Base-by-base conservation (phyloP, 2,797 vertebrate genomes). In the Notolepis coatsorum region DNA sequence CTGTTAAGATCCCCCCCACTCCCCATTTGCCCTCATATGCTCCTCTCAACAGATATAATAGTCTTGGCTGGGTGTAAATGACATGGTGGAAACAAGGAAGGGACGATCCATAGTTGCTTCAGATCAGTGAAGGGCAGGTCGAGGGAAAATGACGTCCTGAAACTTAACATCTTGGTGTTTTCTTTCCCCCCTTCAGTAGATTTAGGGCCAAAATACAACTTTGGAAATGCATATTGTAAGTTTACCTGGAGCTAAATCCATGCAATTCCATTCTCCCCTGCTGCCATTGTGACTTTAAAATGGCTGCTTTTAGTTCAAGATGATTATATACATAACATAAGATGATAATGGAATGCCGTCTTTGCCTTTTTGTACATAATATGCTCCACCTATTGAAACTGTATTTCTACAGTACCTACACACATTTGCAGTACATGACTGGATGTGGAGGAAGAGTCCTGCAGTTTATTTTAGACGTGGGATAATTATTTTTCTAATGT, bases 401-500 rank as follows among this genome's bases (percentile, higher is more conserved):
- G 61, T 75, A 74, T 80, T 71, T 72, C 61, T 71, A 74, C 47
- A 24, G 12, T 54, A 60, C 25, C 30, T 75, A 61, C 39, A 37
- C 41, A 73, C 10, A 10, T 59, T 45, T 72, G n/a, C n/a, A n/a
- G n/a, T 49, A 70, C 49, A 27, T 53, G 30, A 63, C 72, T 48
- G 52, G 47, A 69, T 65, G 37, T 56, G 57, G 59, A 78, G 71
- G 38, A 63, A 68, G 56, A 65, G 48, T 33, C 68, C 73, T 78
- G 48, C 70, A 52, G 71, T 64, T 84, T 87, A 84, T 93, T 93
- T 90, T 88, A 81, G 87, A 55, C 21, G 81, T 67, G 68, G 85
- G 79, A 88, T 85, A 84, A 91, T 85, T 88, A 83, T 87, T 92
- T 90, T 94, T 93, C 85, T 93, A n/a, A 92, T 68, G 60, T 87